phyloP scores from a whole-genome alignment of 64 coral and sea anemone genomes.

The Cladopsammia gracilis region DNA sequence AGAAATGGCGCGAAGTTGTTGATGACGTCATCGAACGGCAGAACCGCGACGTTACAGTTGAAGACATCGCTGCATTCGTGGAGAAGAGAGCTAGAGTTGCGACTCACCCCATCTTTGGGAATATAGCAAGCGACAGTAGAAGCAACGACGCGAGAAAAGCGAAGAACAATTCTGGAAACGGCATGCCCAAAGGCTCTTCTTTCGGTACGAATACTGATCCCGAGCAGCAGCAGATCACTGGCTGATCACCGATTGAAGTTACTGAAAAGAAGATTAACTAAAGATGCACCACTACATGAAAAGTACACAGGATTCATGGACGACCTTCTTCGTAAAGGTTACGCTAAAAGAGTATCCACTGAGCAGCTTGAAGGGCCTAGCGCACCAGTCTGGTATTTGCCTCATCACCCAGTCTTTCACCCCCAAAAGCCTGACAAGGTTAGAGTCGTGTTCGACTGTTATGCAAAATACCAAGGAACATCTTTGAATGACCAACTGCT shows the following conservation, averaged over 20 bases:
- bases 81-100: constrained; percentile 69
- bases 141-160: neutral
- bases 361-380: neutral
- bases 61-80: constrained; percentile 47
- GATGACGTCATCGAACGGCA: constrained; percentile 9
- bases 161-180: neutral
- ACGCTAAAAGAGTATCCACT: constrained; percentile 3
- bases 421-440: constrained; percentile 50
- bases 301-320: constrained; percentile 51
- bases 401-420: constrained; percentile 34
- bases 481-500: constrained; percentile 25
- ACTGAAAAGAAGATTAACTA: constrained; percentile 41
- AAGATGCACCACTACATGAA: neutral
- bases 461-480: neutral
- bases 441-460: constrained; percentile 44
- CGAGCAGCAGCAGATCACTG: neutral
- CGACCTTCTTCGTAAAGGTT: constrained; percentile 26
- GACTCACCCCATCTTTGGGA: constrained; percentile 63
- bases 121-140: neutral
- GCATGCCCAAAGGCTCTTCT: constrained; percentile 40
- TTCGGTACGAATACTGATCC: constrained; percentile 31
- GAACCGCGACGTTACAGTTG: constrained; percentile 30
- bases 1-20: constrained; percentile 43
- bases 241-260: constrained; percentile 4
- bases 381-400: constrained; percentile 35